Conservation (phyloP, 2,888 invertebrate species). For the Plebejus anna region DNA sequence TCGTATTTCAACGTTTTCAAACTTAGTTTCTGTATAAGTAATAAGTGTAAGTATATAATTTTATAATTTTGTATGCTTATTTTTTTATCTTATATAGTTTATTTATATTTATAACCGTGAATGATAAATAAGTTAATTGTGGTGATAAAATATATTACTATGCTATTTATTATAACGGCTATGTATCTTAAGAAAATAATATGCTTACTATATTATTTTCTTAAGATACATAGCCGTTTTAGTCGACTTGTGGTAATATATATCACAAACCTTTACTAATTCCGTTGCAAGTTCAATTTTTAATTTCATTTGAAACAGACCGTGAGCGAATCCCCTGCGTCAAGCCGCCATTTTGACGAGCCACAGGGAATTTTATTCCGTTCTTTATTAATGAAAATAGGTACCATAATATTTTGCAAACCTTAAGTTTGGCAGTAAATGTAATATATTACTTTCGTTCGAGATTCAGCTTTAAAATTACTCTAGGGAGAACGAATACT, state of each 20-base stretch:
- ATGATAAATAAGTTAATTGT: too few relatives aligned
- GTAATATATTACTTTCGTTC: conserved; percentile 15
- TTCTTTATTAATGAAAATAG: conserved; percentile 1
- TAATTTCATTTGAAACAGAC: not conserved
- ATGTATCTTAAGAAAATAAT: too few relatives aligned
- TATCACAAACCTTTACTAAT: not conserved
- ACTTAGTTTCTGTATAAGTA: too few relatives aligned
- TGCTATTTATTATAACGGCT: too few relatives aligned
- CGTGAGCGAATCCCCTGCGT: not conserved
- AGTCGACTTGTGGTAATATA: not conserved
- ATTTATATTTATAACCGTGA: too few relatives aligned
- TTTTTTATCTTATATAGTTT: too few relatives aligned
- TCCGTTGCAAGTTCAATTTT: not conserved
- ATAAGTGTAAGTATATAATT: too few relatives aligned
- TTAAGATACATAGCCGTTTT: too few relatives aligned
- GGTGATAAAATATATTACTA: too few relatives aligned
- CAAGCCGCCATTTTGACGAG: not conserved
- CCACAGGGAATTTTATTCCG: not conserved
- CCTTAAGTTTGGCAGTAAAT: conserved; percentile 6
- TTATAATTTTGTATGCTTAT: too few relatives aligned
- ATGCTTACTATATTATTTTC: too few relatives aligned
- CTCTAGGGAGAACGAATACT: not conserved
- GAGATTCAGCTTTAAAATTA: conserved; percentile 1
- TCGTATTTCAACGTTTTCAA: too few relatives aligned
- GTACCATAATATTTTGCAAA: conserved; percentile 1